Base-by-base conservation (phyloP, 2,113 vertebrate species). In the Nothocercus nigrocapillus region DNA sequence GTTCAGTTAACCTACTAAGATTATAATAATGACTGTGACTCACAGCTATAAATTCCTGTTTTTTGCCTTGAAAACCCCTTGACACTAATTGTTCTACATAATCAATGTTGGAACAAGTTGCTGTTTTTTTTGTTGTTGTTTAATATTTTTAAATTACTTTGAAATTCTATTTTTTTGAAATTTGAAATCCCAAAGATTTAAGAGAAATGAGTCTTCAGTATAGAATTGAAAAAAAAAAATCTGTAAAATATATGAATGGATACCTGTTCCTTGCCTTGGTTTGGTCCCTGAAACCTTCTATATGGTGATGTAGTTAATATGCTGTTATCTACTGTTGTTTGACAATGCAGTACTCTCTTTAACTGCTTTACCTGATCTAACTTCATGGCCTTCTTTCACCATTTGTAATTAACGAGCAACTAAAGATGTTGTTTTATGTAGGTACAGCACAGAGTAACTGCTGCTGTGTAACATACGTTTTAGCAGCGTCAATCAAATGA, bases 401-500 rank as follows among this genome's bases (percentile, higher is more conserved):
- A 74, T 81, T 88, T 91, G 72, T 77, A 83, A 89, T 91, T 90
- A 93, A 85, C 70, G 51, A 91, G 19, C 19, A 36, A 91, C 73
- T 89, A 90, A 70, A 90, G 40, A 54, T 70, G 61, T 59, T 86
- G 34, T 90, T 93, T 91, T 75, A 81, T 91, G 45, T 81, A 90
- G 64, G 38, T 88, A 34, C 61, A 86, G 47, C 38, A 47, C 45
- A 90, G 45, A 81, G 56, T 83, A 89, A 88, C 81, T 90, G 45
- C 11, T 3, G 8, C 42, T 85, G 45, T 88, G 91, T 89, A 91
- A 59, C 75, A 78, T 64, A 86, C 30, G 17, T 56, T 95, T 85
- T 94, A 64, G 7, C 68, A 83, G 25, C 53, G 72, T 90, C 93
- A 90, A 88, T 95, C 88, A 95, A 81, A 74, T 61, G 45, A 58